Base-by-base conservation (phyloP, 1,140 invertebrate genomes). In the Zaprionus camerounensis region DNA sequence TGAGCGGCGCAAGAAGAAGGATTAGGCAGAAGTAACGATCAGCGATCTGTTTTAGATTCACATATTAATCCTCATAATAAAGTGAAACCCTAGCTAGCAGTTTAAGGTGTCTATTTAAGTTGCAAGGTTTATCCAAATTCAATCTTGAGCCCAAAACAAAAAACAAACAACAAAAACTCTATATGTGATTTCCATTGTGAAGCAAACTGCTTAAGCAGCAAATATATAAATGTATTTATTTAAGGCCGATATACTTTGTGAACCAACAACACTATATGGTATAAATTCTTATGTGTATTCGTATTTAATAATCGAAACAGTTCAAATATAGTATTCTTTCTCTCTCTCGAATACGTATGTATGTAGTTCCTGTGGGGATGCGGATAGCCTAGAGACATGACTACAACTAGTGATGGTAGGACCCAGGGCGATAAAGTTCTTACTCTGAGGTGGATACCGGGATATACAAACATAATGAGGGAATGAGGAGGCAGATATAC, bases 1-100 rank as follows among this genome's bases (percentile, higher is more conserved):
- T 2, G 81, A 90, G 75, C 91, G 91, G 24, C 91, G 91, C 56
- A 92, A 84, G 53, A 90, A 92, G 36, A 91, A 91, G 66, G 73
- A 70, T 34, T 78, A 56, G 22, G 20, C 9, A 34, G 31, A 11
- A 34, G 9, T 34, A 11, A 9, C 51, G n/a, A 58, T 13, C 20
- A 13, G 46, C 1, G 20, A 13, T 46, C 59, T 46, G 31, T 11
- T 15, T 2, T 36, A 15, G 28, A 51, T 51, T 26, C 7, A 53
- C 46, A 38, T 55, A 38, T 65, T 36, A 20, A 38, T 55, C 28
- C 17, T 22, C 17, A 15, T 31, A 65, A 65, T 65, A 65, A 65
- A 65, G 51, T 55, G 22, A 15, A 51, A 24, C 24, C 49, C 31
- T 28, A 66, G 63, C 51, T 44, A 66, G 63, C 51, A 44, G 44